Base-by-base conservation (phyloP, 1,140 invertebrate genomes). In the Pantala flavescens region DNA sequence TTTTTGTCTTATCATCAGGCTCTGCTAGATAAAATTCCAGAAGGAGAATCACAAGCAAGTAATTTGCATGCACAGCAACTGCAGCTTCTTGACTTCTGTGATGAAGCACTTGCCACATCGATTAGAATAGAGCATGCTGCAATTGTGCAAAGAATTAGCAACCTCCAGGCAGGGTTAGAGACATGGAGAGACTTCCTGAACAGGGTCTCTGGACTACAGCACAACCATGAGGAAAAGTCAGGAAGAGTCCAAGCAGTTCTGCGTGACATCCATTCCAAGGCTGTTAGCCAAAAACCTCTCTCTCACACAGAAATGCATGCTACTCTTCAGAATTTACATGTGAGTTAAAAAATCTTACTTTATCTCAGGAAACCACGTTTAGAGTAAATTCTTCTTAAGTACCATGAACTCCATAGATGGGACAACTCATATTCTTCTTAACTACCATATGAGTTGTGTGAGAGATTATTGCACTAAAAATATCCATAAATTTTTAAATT, bases 111-210 rank as follows among this genome's bases (percentile, higher is more conserved):
- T 19, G 88, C 89, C 12, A 87, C 90, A 0, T 91, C 91, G 0
- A 88, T 94, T 12, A 87, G 90, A 72, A 91, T 93, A 86, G 92
- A 95, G 81, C 88, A 92, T 75, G 88, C 88, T 2, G 90, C 91
- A 1, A 88, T 91, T 12, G 86, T 84, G 0, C 90, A 94, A 78
- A 83, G 93, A 72, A 87, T 94, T 11, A 87, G 87, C 21, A 95
- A 94, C 79, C 80, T 93, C 19, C 87, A 89, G 77, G 93, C 93
- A 24, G 90, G 90, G 43, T 82, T 97, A 0, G 88, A 92, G 77
- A 95, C 92, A 0, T 96, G 94, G 91, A 86, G 86, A 70, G 88
- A 90, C 76, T 92, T 91, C 79, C 80, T 93, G 0, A 82, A 86
- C 43, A 85, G 87, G 77, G 89, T 93, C 76, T 84, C 85, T 14